A percentile compares a stretch with the other conserved stretches of the same genome.
Conservation (phyloP, 2,113 vertebrate species). For the Sebastes fasciatus region DNA sequence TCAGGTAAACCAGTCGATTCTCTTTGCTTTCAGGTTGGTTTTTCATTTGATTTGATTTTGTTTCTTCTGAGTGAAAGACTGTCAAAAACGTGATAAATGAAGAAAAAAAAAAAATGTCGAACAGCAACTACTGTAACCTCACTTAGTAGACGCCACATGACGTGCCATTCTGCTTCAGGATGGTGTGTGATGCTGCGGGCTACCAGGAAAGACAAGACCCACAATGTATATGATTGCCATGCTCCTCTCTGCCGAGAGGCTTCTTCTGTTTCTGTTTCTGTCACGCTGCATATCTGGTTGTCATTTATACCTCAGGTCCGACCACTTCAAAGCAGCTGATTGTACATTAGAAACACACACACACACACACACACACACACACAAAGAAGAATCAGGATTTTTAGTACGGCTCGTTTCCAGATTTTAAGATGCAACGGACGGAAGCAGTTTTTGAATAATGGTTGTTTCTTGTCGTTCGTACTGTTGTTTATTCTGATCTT, state of each 20-base stretch:
- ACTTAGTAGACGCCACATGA: slow-evolving; percentile 59
- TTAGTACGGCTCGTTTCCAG: slow-evolving; percentile 70
- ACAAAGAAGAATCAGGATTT: slow-evolving; percentile 78
- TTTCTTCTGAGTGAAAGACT: slow-evolving; percentile 72
- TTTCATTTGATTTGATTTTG: slow-evolving; percentile 29
- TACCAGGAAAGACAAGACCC: slow-evolving; percentile 53
- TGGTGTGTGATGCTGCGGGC: slow-evolving; percentile 32
- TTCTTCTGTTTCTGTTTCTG: slow-evolving; percentile 53
- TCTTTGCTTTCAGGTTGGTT: slow-evolving; percentile 45
- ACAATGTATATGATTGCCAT: slow-evolving; percentile 63
- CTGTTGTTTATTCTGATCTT: slow-evolving; percentile 47
- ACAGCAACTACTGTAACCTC: slow-evolving; percentile 80
- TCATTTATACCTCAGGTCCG: slow-evolving; percentile 86
- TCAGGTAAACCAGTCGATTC: slow-evolving; percentile 50
- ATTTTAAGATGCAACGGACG: slow-evolving; percentile 63
- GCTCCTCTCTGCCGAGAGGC: slow-evolving; percentile 55
- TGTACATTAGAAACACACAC: slow-evolving; percentile 70
- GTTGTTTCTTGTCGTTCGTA: slow-evolving; percentile 51
- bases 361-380: slow-evolving; percentile 47
- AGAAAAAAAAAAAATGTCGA: slow-evolving; percentile 51
- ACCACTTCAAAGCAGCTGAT: slow-evolving; percentile 85
- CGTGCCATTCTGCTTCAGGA: slow-evolving; percentile 46
- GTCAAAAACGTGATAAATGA: slow-evolving; percentile 56
- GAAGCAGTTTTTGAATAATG: slow-evolving; percentile 63
- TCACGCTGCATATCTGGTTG: slow-evolving; percentile 80